Evolutionary conservation across 1,140 invertebrate species (phyloP), one percentile per base, ranked within the genome.

Genomic region (Megalonaias nervosa): DNA sequence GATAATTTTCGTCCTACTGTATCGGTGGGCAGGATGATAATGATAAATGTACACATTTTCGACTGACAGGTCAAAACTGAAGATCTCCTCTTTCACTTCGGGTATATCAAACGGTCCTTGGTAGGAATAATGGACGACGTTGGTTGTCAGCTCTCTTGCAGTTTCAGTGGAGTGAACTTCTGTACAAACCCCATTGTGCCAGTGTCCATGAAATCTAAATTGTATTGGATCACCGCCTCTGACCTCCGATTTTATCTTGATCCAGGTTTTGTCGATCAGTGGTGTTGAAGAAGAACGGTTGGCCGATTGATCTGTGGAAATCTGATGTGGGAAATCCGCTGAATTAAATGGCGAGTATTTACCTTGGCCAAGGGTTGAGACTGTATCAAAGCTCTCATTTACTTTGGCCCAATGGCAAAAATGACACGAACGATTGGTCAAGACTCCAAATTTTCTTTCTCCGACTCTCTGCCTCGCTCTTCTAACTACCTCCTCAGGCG

Each of bases 331-430:
- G 9, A 48, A 9, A 48, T 48, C 11, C 38, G 38, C 38, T 48
- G 9, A 48, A 48, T 48, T 5, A 48, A 48, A 48, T 11, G 38
- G 9, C 2, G 38, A 5, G 38, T 48, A 48, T 48, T 48, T 48
- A 11, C 38, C 9, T 48, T 48, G 6, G 38, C 9, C 38, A 48
- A 48, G 38, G 38, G 38, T 48, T 4, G 6, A 48, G 5, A 48
- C 11, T 6, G 38, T 48, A 6, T 48, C 38, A 48, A 48, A 48
- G 38, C 38, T 48, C 31, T 76, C 68, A 68, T 62, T 65, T 12
- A 76, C 74, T 59, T 76, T 76, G 6, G 67, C 74, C 74, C 74
- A 76, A 60, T 76, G 67, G n/a, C 74, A 76, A 38, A 76, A 76
- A 65, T 76, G 74, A 38, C 74, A 76, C n/a, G 67, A 65, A 64